A percentile compares a stretch with the other conserved stretches of the same genome.
Conservation (phyloP, 2,888 invertebrate genomes). For the Gnatocerus cornutus region DNA sequence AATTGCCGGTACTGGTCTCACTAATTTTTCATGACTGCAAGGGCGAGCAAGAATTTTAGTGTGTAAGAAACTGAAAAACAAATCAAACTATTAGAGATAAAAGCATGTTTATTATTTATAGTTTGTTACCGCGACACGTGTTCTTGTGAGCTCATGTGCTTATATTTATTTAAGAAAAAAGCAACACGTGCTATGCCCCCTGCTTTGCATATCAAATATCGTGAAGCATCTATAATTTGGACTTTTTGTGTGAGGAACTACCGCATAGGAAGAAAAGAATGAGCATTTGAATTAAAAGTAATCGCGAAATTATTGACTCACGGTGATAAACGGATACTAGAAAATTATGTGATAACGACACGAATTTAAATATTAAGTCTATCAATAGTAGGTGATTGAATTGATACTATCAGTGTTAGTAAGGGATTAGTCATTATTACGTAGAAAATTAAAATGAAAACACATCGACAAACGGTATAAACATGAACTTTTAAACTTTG, state of each 20-base stretch:
- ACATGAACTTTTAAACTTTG: too few species aligned
- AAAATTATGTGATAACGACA: too few species aligned
- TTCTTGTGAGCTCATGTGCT: slow-evolving; percentile 44
- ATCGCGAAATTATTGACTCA: too few species aligned
- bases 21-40: slow-evolving; percentile 11
- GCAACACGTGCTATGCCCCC: slow-evolving; percentile 49
- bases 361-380: too few species aligned
- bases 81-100: slow-evolving; percentile 29
- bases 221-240: slow-evolving; percentile 16
- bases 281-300: too few species aligned
- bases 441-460: too few species aligned
- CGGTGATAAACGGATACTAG: too few species aligned
- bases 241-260: slow-evolving; percentile 23
- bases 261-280: slow-evolving; percentile 6
- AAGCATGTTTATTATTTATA: slow-evolving; percentile 47
- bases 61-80: slow-evolving; percentile 1
- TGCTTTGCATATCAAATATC: slow-evolving; percentile 51
- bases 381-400: too few species aligned
- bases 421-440: too few species aligned
- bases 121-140: slow-evolving; percentile 47
- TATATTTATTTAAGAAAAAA: slow-evolving; percentile 49
- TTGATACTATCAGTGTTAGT: too few species aligned
- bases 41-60: slow-evolving; percentile 17
- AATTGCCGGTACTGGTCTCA: slow-evolving; percentile 16
- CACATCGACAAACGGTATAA: too few species aligned